These are phyloP conservation scores for Paguma larvata DNA, from an alignment of 2,797 vertebrate species.

Conservation along the genomic window DNA sequence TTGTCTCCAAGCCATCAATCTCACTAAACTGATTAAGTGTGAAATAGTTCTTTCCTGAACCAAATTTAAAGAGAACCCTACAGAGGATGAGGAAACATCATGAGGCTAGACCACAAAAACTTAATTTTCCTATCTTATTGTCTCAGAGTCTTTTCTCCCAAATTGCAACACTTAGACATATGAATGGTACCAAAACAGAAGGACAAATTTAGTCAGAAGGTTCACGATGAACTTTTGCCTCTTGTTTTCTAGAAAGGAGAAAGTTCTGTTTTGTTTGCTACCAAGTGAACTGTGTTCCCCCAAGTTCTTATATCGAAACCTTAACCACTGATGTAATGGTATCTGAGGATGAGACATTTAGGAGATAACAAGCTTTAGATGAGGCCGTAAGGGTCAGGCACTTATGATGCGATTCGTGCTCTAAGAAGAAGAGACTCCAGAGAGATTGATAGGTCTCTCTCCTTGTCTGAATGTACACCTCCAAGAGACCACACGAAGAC, in stretches of 20 bases:
- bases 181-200: not conserved
- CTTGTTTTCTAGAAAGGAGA: constrained; percentile 19
- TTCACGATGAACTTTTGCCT: not conserved
- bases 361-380: not conserved
- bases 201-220: not conserved
- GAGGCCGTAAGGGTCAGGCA: not conserved
- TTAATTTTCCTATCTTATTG: not conserved
- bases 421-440: not conserved
- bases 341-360: not conserved
- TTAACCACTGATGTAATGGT: not conserved
- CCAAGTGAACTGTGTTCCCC: not conserved
- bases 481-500: not conserved
- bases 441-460: not conserved
- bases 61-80: constrained; percentile 59
- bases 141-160: not conserved
- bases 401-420: not conserved
- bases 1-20: not conserved
- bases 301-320: not conserved
- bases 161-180: not conserved
- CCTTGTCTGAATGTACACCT: not conserved
- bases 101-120: not conserved
- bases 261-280: not conserved
- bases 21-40: constrained; percentile 63
- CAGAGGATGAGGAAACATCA: not conserved
- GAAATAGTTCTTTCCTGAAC: not conserved